Base-by-base conservation (phyloP, 2,113 vertebrate genomes). In the Coptodon bakossiorum region DNA sequence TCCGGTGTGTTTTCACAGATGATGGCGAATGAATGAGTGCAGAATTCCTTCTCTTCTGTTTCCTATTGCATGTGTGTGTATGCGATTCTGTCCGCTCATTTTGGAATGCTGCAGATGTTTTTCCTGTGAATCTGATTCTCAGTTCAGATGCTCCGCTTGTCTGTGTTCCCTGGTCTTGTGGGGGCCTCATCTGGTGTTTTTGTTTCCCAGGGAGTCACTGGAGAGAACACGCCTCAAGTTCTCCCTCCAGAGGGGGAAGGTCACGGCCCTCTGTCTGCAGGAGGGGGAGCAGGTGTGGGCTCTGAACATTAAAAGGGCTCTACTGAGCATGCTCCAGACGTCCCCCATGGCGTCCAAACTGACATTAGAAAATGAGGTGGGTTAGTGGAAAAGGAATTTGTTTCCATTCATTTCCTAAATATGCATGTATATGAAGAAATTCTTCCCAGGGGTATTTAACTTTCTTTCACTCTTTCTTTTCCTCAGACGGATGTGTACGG, bases 271-370 rank as follows among this genome's bases (percentile, higher is more conserved):
- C 88, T 98, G 97, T 95, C 95, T 97, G 56, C 90, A 88, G 90
- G 95, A 86, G 68, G 88, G 94, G 17, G 98, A 98, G 89, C 96
- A 93, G 43, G 95, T 94, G 89, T 98, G 98, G 98, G 95, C 93
- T 16, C 96, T 98, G 86, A 98, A 98, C 91, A 93, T 98, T 94
- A 98, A 98, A 91, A 94, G 96, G 31, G 97, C 97, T 27, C 88
- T 98, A 88, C 97, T 98, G 95, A 98, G 97, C 92, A 95, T 98
- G 88, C 93, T 98, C 85, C 98, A 98, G 96, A 96, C 96, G 4
- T 96, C 79, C 16, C 90, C 34, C 2, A 89, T 63, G 2, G 83
- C 87, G 19, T 12, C 80, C 13, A 85, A 83, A 82, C 88, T 86
- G 57, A 94, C 95, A 52, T 80, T 88, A 2, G 12, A 96, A 17